Evolutionary conservation across 2,797 vertebrate genomes (phyloP), one percentile per base, ranked within the genome.

Genomic region (Lophotriccus pileatus): DNA sequence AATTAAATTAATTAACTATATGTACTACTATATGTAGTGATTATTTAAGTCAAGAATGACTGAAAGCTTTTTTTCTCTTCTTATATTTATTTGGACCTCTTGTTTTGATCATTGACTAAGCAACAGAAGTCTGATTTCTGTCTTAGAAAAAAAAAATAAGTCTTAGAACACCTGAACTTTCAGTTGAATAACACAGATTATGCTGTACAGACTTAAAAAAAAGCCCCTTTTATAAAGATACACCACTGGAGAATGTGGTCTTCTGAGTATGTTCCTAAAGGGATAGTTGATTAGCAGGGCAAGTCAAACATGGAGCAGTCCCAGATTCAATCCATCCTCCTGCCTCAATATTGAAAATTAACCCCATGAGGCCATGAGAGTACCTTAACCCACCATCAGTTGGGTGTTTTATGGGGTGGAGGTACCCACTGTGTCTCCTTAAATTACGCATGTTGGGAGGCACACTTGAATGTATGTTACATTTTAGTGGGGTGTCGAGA

Each of bases 391-490:
- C 11, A 34, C 17, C 9, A 15, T 8, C 4, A 34, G 32, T 20
- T 36, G 36, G 21, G 12, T 64, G 18, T 59, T 83, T 53, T 25
- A 8, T 53, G 39, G 39, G 10, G 4, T 37, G 4, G 23, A 39
- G 3, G 4, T 46, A 37, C 7, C 21, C 44, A 67, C 14, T 39
- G 46, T n/a, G 68, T 46, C 36, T 59, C 20, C 67, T 49, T 50
- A 53, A n/a, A 39, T 15, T 39, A n/a, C 15, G 2, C 4, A 3
- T 0, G 2, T 13, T 46, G 30, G 11, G 13, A 34, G 22, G 15
- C 20, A 20, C 24, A 39, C 9, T 10, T 60, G 50, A 73, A 27
- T 30, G 11, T 7, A 69, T 4, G 0, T 19, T 66, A 9, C 4
- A 36, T 3, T 56, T 47, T 27, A 34, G 28, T 7, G 30, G 63